phyloP scores from a whole-genome alignment of 2,113 vertebrate species.

The Shinisaurus crocodilurus region DNA sequence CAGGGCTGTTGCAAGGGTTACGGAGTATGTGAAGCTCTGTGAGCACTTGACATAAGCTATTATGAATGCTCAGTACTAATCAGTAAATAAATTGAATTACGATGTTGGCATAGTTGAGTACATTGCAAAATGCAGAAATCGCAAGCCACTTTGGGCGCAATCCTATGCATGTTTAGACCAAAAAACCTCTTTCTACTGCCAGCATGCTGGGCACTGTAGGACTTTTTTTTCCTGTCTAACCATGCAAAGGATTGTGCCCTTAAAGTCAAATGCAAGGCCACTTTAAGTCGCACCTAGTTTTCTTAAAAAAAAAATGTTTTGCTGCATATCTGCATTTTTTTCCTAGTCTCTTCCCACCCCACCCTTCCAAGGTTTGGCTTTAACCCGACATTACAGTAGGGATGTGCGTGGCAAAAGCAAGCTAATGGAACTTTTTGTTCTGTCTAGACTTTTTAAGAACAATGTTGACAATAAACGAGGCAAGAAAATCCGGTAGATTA shows the following conservation, averaged over 20 bases:
- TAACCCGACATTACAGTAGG: background rate
- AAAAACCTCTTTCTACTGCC: no score
- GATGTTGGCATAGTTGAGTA: background rate
- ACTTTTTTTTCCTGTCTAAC: no score
- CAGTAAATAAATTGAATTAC: background rate
- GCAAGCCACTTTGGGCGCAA: background rate
- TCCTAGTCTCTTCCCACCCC: background rate
- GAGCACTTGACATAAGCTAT: background rate
- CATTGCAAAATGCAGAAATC: background rate
- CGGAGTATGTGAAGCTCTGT: background rate
- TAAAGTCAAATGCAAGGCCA: background rate
- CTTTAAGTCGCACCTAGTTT: background rate
- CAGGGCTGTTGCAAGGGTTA: background rate
- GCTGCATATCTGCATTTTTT: background rate
- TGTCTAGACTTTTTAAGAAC: slow-evolving; percentile 17
- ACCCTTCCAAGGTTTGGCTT: background rate
- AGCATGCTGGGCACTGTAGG: no score
- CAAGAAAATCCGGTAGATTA: background rate
- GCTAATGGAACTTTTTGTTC: background rate
- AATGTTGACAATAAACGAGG: background rate
- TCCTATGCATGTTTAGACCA: no score
- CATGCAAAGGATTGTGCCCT: no score
- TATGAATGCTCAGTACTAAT: background rate
- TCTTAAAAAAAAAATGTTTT: background rate
- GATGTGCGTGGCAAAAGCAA: background rate